Base-by-base conservation (phyloP, 2,888 invertebrate genomes). In the Iphiclides podalirius region DNA sequence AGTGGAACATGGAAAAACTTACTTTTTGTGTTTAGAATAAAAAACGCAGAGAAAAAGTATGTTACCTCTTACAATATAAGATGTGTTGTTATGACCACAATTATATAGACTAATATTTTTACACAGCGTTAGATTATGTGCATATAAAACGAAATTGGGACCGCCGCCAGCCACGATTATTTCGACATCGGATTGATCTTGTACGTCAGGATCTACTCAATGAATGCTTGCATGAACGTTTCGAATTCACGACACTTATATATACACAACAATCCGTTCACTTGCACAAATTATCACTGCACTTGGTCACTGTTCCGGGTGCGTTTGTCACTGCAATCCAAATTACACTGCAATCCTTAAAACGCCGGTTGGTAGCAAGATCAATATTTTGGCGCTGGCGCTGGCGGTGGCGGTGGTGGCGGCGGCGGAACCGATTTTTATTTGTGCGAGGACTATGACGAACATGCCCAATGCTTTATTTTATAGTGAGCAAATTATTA, bases 251-350 rank as follows among this genome's bases (percentile, higher is more conserved):
- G 79, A 74, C 80, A 85, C 73, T 79, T n/a, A 67, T 67, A 64
- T 66, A 69, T 67, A 62, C 58, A 58, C 61, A 68, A 67, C 65
- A 55, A 53, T 58, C 59, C 52, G 53, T 58, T 61, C 83, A 83
- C 83, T 79, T 69, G 70, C 80, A 84, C 82, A 74, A 67, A 66
- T 70, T 60, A 69, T 71, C 85, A 85, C 83, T 80, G 60, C 83
- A 84, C 83, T 79, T 53, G 48, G 52, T 64, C 71, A 75, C 86
- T 72, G 61, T 65, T 66, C 65, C 66, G 70, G 64, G 54, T 60
- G 64, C 63, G 72, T 67, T 74, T 79, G 79, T 77, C 87, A 88
- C 88, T 88, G 87, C 87, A 87, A 88, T 88, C 87, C 87, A 77
- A 76, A 63, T 68, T 58, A 70, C 87, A 88, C 87, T 88, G 87